phyloP scores from a whole-genome alignment of 2,888 invertebrate genomes.

The Aporophyla nigra region DNA sequence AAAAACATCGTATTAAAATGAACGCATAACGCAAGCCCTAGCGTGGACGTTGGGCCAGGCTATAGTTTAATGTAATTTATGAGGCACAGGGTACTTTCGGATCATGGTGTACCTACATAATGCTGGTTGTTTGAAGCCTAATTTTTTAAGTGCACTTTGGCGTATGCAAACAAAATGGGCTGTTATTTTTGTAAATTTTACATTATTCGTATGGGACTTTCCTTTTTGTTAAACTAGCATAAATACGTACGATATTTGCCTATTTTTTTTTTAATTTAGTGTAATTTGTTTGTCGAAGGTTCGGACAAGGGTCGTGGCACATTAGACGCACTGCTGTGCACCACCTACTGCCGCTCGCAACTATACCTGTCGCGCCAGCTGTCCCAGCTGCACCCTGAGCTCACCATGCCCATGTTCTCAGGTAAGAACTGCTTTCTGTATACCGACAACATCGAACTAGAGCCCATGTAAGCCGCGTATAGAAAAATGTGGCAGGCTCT shows the following conservation, averaged over 20 bases:
- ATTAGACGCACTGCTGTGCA: slow-evolving; percentile 96
- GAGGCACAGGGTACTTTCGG: not conserved
- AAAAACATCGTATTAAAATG: not conserved
- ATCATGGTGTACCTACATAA: not conserved
- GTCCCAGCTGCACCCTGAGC: slow-evolving; percentile 98
- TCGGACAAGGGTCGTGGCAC: slow-evolving; percentile 93
- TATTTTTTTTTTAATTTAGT: not conserved
- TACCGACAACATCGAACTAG: not conserved
- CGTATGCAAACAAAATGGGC: not conserved
- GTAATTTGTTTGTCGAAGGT: slow-evolving; percentile 79
- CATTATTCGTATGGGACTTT: not conserved
- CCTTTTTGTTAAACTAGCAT: not conserved
- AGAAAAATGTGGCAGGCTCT: not conserved
- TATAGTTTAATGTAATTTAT: not conserved
- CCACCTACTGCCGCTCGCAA: slow-evolving; percentile 98
- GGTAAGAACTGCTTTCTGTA: slow-evolving; percentile 91
- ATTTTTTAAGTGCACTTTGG: not conserved
- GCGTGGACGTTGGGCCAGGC: not conserved
- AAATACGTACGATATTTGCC: not conserved
- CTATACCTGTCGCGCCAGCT: slow-evolving; percentile 97
- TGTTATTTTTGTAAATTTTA: not conserved
- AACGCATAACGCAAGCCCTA: not conserved
- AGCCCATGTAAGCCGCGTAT: not conserved
- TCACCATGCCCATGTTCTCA: slow-evolving; percentile 99
- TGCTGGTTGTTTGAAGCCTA: not conserved